These are phyloP conservation scores for Amphimallon solstitiale DNA, from an alignment of 2,888 invertebrate species.

Conservation along the genomic window DNA sequence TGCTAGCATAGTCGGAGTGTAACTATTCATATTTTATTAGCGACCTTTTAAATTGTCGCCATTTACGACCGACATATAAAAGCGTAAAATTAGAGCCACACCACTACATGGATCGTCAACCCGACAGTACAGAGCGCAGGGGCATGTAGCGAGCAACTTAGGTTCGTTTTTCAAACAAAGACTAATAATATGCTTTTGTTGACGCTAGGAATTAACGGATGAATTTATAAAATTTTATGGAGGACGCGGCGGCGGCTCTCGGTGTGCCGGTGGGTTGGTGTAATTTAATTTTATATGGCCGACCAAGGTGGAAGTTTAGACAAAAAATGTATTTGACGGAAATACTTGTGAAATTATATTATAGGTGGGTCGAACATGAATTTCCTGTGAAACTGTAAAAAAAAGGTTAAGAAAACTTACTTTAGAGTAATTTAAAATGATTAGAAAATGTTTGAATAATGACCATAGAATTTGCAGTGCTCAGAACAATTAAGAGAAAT, in stretches of 20 bases:
- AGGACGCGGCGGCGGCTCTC: neutral
- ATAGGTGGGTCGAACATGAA: too few relatives aligned
- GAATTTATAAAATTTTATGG: slow-evolving; percentile 27
- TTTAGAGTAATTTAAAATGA: too few relatives aligned
- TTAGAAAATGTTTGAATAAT: too few relatives aligned
- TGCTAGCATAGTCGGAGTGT: neutral
- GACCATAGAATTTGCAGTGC: too few relatives aligned
- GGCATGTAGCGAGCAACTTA: neutral
- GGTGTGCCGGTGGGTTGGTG: neutral
- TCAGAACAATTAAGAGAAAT: too few relatives aligned
- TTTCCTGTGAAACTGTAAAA: too few relatives aligned
- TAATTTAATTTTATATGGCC: slow-evolving; percentile 25
- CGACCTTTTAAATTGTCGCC: slow-evolving; percentile 23
- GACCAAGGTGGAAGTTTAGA: neutral
- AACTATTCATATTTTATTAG: slow-evolving; percentile 32
- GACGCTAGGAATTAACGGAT: slow-evolving; percentile 24
- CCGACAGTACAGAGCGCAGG: neutral
- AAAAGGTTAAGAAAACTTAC: too few relatives aligned
- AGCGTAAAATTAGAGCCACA: slow-evolving; percentile 11
- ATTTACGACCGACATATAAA: slow-evolving; percentile 16
- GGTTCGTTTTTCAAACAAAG: slow-evolving; percentile 6
- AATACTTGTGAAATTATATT: too few relatives aligned
- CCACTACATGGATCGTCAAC: neutral
- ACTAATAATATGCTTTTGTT: slow-evolving; percentile 1
- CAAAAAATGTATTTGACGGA: too few relatives aligned